Evolutionary conservation across 2,888 invertebrate species (phyloP).

Genomic region (Philereme vetulata): DNA sequence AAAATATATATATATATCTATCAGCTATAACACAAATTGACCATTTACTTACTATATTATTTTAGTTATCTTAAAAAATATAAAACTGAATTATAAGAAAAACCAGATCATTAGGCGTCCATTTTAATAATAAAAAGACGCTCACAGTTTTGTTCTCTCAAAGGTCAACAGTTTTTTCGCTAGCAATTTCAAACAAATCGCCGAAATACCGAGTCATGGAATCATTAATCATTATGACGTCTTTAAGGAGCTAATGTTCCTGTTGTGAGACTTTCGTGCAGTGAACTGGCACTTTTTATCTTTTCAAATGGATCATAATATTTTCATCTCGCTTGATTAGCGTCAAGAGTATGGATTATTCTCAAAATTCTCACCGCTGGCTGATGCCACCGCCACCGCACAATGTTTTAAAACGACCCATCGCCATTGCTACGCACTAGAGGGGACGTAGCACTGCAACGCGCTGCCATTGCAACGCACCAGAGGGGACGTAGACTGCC

Average conservation of each 20-base stretch:
- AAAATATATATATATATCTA: too few relatives aligned
- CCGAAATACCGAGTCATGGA: conserved; percentile 29
- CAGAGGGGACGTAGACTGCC: too few relatives aligned
- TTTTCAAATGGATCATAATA: conserved; percentile 19
- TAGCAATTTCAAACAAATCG: conserved; percentile 6
- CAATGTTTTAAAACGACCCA: too few relatives aligned
- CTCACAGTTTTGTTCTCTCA: conserved; percentile 1
- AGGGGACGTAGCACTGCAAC: too few relatives aligned
- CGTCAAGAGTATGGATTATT: not conserved
- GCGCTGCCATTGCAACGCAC: too few relatives aligned
- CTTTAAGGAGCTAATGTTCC: conserved; percentile 32
- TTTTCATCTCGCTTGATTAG: conserved; percentile 15
- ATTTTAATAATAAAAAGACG: conserved; percentile 1
- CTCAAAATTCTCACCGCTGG: too few relatives aligned
- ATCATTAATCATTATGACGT: conserved; percentile 41
- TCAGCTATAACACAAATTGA: too few relatives aligned
- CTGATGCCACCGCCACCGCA: too few relatives aligned
- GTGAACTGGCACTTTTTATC: conserved; percentile 14
- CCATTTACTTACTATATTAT: too few relatives aligned
- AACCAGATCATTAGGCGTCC: not conserved
- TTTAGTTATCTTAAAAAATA: too few relatives aligned
- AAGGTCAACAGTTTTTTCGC: conserved; percentile 14
- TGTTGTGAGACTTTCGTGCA: conserved; percentile 11
- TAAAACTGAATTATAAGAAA: not conserved
- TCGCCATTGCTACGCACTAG: too few relatives aligned